phyloP scores from a whole-genome alignment of 1,140 invertebrate species.

The Venustaconcha ellipsiformis region DNA sequence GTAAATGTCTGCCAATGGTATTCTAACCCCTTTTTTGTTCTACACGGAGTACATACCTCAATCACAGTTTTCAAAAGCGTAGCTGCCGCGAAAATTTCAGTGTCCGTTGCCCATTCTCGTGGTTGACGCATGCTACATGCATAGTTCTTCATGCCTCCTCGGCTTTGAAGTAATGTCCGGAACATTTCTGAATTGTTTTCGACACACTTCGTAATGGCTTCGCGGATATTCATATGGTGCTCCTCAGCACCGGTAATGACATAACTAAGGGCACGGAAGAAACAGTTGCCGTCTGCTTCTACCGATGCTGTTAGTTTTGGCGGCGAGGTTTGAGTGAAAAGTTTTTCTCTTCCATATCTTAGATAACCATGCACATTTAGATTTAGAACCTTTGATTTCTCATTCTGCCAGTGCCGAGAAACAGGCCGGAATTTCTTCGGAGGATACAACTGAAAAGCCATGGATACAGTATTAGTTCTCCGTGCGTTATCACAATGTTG shows the following conservation, averaged over 20 bases:
- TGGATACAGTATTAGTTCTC: no score
- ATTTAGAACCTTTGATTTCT: slow-evolving; percentile 26
- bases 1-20: slow-evolving; percentile 48
- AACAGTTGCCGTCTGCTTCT: slow-evolving; percentile 41
- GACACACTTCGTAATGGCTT: slow-evolving; percentile 39
- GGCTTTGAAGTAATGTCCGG: slow-evolving; percentile 42
- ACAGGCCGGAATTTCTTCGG: slow-evolving; percentile 20
- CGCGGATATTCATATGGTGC: slow-evolving; percentile 37
- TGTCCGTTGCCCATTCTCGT: slow-evolving; percentile 48
- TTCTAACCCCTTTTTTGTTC: slow-evolving; percentile 24
- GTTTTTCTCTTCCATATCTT: slow-evolving; percentile 28
- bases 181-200: slow-evolving; percentile 43
- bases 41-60: slow-evolving; percentile 39
- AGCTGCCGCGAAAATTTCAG: slow-evolving; percentile 45
- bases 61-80: slow-evolving; percentile 42
- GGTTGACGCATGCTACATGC: slow-evolving; percentile 37
- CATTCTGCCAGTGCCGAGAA: slow-evolving; percentile 30
- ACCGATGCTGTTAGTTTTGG: slow-evolving; percentile 35
- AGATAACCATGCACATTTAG: slow-evolving; percentile 28
- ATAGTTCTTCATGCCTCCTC: slow-evolving; percentile 46
- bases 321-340: slow-evolving; percentile 30
- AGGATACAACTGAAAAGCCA: neutral
- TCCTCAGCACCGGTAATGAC: slow-evolving; percentile 41
- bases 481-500: no score
- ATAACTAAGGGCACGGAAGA: slow-evolving; percentile 43